phyloP scores from a whole-genome alignment of 1,140 invertebrate species.

The Bombus cullumanus region DNA sequence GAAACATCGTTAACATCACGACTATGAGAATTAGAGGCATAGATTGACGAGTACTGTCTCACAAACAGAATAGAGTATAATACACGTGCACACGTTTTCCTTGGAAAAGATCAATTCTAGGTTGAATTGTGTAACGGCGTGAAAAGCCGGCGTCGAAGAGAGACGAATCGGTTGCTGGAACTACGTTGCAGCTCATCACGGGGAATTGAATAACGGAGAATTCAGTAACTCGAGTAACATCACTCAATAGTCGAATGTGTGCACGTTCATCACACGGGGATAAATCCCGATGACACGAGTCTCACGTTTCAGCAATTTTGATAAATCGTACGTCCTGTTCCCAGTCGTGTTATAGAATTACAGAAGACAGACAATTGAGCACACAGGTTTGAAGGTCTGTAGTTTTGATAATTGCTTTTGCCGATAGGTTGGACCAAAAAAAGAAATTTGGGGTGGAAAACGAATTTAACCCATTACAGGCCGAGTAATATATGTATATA shows the following conservation, averaged over 20 bases:
- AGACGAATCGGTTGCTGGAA: slow-evolving; percentile 11
- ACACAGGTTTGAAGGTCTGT: neutral
- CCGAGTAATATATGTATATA: too few species aligned
- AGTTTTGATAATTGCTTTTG: neutral
- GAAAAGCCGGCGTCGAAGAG: slow-evolving; percentile 23
- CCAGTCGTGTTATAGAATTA: slow-evolving; percentile 16
- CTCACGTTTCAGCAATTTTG: slow-evolving; percentile 7
- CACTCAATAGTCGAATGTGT: slow-evolving; percentile 15
- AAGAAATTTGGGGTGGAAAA: neutral
- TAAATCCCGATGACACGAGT: slow-evolving; percentile 10
- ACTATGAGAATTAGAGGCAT: neutral
- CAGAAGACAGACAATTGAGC: neutral
- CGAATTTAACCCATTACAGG: too few species aligned
- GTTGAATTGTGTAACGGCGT: slow-evolving; percentile 30
- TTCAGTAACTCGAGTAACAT: slow-evolving; percentile 37
- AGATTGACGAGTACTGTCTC: neutral
- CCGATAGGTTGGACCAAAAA: neutral
- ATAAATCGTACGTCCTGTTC: slow-evolving; percentile 15
- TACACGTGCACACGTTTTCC: slow-evolving; percentile 23
- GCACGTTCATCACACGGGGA: neutral
- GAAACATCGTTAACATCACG: neutral
- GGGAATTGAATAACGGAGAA: slow-evolving; percentile 18
- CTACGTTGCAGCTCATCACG: slow-evolving; percentile 20
- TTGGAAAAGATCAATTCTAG: slow-evolving; percentile 60
- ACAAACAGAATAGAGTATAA: slow-evolving; percentile 29